phyloP scores from a whole-genome alignment of 2,888 invertebrate species.

The Anaspis maculata region DNA sequence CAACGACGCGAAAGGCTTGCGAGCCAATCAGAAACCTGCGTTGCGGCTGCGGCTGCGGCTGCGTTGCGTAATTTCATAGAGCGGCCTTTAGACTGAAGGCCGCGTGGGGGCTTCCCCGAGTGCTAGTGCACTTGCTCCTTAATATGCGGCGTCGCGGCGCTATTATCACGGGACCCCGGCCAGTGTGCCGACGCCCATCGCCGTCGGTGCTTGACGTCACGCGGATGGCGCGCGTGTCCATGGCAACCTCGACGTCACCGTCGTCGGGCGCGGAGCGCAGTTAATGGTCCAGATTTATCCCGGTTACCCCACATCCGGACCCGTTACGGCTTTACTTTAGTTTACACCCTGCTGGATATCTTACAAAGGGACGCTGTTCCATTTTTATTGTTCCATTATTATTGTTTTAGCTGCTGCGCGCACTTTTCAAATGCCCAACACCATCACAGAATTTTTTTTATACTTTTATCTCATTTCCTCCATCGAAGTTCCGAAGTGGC shows the following conservation, averaged over 20 bases:
- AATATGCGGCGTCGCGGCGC: constrained; percentile 5
- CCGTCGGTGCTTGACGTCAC: constrained; percentile 22
- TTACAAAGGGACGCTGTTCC: constrained; percentile 15
- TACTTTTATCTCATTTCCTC: constrained; percentile 8
- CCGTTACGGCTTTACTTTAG: constrained; percentile 16
- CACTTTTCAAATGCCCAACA: too few species aligned
- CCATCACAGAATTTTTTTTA: constrained; percentile 7
- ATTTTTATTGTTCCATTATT: constrained; percentile 19
- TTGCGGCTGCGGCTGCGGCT: too few species aligned
- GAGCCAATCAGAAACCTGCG: too few species aligned
- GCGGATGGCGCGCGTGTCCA: constrained; percentile 19
- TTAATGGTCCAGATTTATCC: constrained; percentile 23
- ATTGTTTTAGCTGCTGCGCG: constrained; percentile 14
- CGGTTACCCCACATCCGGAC: constrained; percentile 15
- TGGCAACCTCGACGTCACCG: constrained; percentile 23
- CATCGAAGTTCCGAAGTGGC: constrained; percentile 9
- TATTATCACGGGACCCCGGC: constrained; percentile 7
- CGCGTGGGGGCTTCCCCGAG: too few species aligned
- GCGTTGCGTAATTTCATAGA: too few species aligned
- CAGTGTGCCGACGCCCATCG: constrained; percentile 20
- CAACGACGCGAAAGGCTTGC: too few species aligned
- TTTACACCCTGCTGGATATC: constrained; percentile 17
- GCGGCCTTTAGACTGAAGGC: too few species aligned
- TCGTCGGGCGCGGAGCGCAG: constrained; percentile 20
- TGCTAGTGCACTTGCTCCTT: constrained; percentile 11